Base-by-base conservation (phyloP, 1,140 invertebrate species). In the Heliconius himera region DNA sequence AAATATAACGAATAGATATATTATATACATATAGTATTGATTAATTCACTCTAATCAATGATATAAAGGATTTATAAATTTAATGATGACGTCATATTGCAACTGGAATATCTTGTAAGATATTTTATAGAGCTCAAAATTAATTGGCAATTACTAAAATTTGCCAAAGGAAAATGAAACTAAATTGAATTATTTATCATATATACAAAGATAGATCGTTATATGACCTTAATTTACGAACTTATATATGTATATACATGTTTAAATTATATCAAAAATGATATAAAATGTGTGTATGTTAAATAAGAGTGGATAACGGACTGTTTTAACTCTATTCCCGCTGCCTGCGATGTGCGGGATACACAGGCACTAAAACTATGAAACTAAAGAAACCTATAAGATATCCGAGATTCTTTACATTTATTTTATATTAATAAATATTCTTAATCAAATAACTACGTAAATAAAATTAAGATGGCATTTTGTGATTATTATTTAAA, bases 1-100 rank as follows among this genome's bases (percentile, higher is more conserved):
- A 56, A 56, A 60, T 9, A 22, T 22, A 22, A 22, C 54, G 8
- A 22, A 20, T 51, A 20, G 2, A 22, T 60, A 26, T 60, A 60
- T 60, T 60, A 22, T 11, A 60, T 60, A n/a, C 54, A 60, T 60
- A 60, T 60, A 60, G 54, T 22, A 46, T 46, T 60, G 54, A 60
- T 60, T 60, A 60, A 26, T 60, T 60, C 3, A 60, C 8, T 60
- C n/a, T 46, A 22, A 60, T 60, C n/a, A 26, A 60, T 60, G n/a
- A 60, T 60, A 60, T 11, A 60, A 60, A 60, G 54, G n/a, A n/a
- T 6, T 22, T 60, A 20, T 60, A 22, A 60, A 60, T 56, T 56
- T 18, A 56, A 56, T 22, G 54, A 22, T 22, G 54, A 60, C n/a
- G 54, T 60, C 54, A 60, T 22, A 11, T 60, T 60, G n/a, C n/a